Conservation (phyloP, 2,888 invertebrate species). For the Clunio marinus region DNA sequence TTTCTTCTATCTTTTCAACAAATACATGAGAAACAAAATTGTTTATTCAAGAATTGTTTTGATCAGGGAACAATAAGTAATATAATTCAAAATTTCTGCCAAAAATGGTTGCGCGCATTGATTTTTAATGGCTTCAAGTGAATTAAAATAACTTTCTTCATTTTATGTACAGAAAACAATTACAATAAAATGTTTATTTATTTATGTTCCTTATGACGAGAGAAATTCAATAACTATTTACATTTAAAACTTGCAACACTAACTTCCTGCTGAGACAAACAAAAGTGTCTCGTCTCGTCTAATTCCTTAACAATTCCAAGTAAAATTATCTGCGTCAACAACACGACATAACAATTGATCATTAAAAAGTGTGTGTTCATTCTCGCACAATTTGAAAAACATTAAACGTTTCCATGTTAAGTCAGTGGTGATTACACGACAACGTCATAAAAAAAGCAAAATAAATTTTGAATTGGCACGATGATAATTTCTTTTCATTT, state of each 20-base stretch:
- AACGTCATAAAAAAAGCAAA: slow-evolving; percentile 1
- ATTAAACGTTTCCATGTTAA: slow-evolving; percentile 9
- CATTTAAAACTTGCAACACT: not conserved
- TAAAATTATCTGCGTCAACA: not conserved
- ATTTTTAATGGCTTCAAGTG: no score
- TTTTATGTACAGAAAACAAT: no score
- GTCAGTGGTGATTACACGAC: not conserved
- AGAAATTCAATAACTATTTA: not conserved
- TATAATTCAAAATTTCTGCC: no score
- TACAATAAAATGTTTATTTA: no score
- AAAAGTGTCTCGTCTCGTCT: not conserved
- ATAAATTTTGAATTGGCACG: slow-evolving; percentile 9
- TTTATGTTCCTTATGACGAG: slow-evolving; percentile 11
- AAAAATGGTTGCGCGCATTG: no score
- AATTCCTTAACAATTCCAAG: not conserved
- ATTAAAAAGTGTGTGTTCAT: slow-evolving; percentile 22
- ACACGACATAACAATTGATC: slow-evolving; percentile 21
- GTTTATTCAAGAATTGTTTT: no score
- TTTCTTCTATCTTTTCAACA: no score
- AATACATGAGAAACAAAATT: no score
- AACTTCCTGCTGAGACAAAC: not conserved
- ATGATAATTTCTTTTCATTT: not conserved
- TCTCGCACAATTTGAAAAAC: slow-evolving; percentile 8
- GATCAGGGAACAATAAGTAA: no score
- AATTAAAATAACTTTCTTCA: no score